phyloP scores from a whole-genome alignment of 1,140 invertebrate genomes.

The Kradibia gibbosae region DNA sequence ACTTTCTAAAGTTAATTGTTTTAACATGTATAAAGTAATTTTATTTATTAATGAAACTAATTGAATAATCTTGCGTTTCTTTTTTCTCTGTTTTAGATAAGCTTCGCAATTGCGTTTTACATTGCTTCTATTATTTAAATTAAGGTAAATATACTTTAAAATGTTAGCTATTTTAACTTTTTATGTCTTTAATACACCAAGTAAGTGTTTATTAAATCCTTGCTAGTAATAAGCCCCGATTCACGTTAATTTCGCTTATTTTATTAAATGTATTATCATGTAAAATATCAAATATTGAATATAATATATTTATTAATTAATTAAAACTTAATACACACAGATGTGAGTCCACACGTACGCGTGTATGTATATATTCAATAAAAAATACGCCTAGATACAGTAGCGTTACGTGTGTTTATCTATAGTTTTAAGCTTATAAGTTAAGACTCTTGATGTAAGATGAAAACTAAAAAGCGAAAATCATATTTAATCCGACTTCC shows the following conservation, averaged over 20 bases:
- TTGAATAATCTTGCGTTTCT: no score
- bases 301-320: not conserved
- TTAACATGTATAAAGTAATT: no score
- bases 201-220: not conserved
- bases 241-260: no score
- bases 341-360: no score
- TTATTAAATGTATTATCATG: no score
- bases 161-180: not conserved
- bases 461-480: slow-evolving; percentile 22
- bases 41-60: no score
- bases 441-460: slow-evolving; percentile 17
- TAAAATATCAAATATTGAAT: no score
- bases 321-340: not conserved
- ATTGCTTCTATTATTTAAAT: not conserved
- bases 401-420: slow-evolving; percentile 11
- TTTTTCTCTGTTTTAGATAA: not conserved
- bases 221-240: not conserved
- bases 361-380: not conserved
- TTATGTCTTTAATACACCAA: not conserved
- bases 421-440: slow-evolving; percentile 16
- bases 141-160: not conserved
- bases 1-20: no score
- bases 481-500: slow-evolving; percentile 25
- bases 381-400: not conserved
- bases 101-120: not conserved